Base-by-base conservation (phyloP, 1,140 invertebrate species). In the Cataglyphis hispanica region DNA sequence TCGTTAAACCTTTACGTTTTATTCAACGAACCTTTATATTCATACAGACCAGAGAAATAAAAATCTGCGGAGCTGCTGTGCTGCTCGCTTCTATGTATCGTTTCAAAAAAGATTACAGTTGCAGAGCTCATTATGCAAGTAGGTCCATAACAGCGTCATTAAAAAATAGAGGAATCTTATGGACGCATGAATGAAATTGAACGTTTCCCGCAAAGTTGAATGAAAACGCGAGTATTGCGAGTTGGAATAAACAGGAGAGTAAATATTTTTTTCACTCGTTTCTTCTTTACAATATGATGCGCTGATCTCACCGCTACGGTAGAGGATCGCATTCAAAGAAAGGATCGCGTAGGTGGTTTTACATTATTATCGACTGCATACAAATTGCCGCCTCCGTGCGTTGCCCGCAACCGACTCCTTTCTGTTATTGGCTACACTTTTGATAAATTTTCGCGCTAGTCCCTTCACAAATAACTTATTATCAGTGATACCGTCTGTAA, bases 1-100 rank as follows among this genome's bases (percentile, higher is more conserved):
- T 91, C 87, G 89, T 92, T 91, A 91, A 91, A 90, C 86, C 88
- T 92, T 91, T 92, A 91, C 85, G 87, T 91, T 92, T 92, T 91
- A 91, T 86, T 92, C 86, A 91, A 85, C 84, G 84, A 83, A 50
- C 87, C 75, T 86, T 91, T 89, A 89, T 46, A 72, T n/a, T 50
- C 5, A 4, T 46, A 46, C 86, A 86, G 70, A 72, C 60, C 60
- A 27, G 11, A 60, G 66, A 85, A 88, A 92, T 91, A 85, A 87
- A 88, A 89, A 91, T 92, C 90, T 90, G 80, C 63, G 85, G 86
- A 84, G 86, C 83, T 25, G 16, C 19, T 50, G 50, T 56, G 27
- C 53, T 1, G 10, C 53, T 56, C 10, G 22, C n/a, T 60, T 60
- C 53, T 53, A 53, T 16, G 27, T 2, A 25, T 75, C 56, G 72